Percentiles rank a stretch among this genome's conserved stretches.
Evolutionary conservation across 2,888 invertebrate species (phyloP).

Genomic region (Exephanes ischioxanthus): DNA sequence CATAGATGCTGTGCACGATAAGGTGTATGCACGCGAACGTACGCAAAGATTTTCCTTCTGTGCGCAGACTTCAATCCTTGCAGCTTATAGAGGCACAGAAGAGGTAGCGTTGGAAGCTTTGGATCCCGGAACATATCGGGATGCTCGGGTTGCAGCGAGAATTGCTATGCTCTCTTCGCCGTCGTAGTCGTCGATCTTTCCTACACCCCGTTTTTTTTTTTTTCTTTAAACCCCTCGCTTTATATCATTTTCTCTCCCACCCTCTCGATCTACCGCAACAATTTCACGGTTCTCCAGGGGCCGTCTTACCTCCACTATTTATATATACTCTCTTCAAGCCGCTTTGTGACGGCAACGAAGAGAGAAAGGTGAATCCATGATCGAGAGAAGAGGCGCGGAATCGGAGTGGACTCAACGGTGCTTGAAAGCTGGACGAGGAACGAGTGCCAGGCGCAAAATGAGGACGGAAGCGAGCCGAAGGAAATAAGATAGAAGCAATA

Average conservation of each 20-base stretch:
- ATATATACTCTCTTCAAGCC: slow-evolving; percentile 11
- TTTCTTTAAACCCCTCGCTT: neutral
- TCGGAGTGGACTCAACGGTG: slow-evolving; percentile 68
- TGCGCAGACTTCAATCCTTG: slow-evolving; percentile 40
- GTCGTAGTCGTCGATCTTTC: slow-evolving; percentile 25
- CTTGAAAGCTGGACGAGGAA: slow-evolving; percentile 64
- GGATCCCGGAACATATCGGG: slow-evolving; percentile 52
- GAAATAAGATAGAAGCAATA: slow-evolving; percentile 33
- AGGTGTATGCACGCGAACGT: slow-evolving; percentile 77
- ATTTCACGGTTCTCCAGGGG: neutral
- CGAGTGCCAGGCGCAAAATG: slow-evolving; percentile 23
- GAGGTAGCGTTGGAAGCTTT: slow-evolving; percentile 6
- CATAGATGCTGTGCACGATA: slow-evolving; percentile 2
- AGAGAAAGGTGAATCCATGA: slow-evolving; percentile 58
- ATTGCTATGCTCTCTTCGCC: slow-evolving; percentile 41
- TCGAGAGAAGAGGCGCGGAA: slow-evolving; percentile 64
- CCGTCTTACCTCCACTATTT: neutral
- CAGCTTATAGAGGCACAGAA: slow-evolving; percentile 23
- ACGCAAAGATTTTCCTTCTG: slow-evolving; percentile 74
- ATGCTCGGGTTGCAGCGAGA: slow-evolving; percentile 34
- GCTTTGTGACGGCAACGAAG: slow-evolving; percentile 50
- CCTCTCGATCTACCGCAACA: neutral
- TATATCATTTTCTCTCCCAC: neutral
- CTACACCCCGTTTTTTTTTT: neutral
- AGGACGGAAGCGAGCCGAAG: slow-evolving; percentile 29